Evolutionary conservation across 2,888 invertebrate species (phyloP).

Genomic region (Abrostola triplasia): DNA sequence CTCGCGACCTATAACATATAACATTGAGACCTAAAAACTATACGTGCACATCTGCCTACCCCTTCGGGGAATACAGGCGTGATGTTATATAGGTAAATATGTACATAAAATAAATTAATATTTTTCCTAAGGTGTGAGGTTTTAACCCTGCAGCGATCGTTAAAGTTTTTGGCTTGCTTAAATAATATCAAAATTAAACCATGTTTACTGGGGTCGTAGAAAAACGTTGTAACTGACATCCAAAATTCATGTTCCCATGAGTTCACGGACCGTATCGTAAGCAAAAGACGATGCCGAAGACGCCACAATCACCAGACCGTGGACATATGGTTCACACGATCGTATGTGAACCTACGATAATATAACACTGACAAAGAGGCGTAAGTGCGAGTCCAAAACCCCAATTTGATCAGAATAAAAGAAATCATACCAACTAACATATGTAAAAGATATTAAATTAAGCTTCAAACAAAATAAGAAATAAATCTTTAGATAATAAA

Average conservation of each 20-base stretch:
- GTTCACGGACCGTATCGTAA: conserved; percentile 69
- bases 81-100: no score
- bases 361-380: conserved; percentile 14
- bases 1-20: no score
- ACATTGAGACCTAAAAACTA: no score
- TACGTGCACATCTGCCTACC: no score
- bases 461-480: no score
- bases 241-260: conserved; percentile 62
- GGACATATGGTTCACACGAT: conserved; percentile 72
- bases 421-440: not conserved
- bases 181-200: no score
- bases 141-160: no score
- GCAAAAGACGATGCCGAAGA: conserved; percentile 80
- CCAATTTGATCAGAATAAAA: not conserved
- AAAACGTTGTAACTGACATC: conserved; percentile 42
- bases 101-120: no score
- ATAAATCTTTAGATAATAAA: not conserved
- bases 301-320: conserved; percentile 71
- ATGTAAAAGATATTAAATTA: no score
- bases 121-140: no score
- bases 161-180: no score
- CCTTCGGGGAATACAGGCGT: no score
- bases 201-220: conserved; percentile 6
- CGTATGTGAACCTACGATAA: conserved; percentile 70
- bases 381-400: conserved; percentile 16